Evolutionary conservation across 2,888 invertebrate species (phyloP), one percentile per base, ranked within the genome.

Genomic region (Andrena chrysosceles): DNA sequence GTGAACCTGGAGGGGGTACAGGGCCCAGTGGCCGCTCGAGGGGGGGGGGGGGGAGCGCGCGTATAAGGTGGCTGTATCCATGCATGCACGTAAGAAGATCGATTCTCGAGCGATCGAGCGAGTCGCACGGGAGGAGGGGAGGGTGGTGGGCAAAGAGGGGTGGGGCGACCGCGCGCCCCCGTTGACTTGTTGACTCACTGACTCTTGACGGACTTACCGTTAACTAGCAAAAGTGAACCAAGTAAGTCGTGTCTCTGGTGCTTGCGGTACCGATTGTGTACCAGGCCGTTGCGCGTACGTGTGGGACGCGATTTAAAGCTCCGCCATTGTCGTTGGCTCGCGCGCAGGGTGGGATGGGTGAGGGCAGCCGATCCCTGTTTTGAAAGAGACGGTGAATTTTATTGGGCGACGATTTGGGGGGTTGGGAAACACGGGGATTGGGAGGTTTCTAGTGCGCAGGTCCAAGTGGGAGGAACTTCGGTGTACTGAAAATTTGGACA

Each of bases 181-280:
- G 85, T 88, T 88, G 89, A 89, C 92, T 91, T 90, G 92, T 92
- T 92, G 92, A 91, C 92, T 92, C 91, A 91, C 92, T 91, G 92
- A 92, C 91, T 91, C 91, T 90, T 91, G 91, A 92, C 91, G 91
- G 92, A 90, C 90, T 88, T 92, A 92, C 92, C 92, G 92, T 92
- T 92, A 89, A 92, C 90, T 87, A 91, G 92, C 92, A 92, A 92
- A 92, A 92, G 92, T 92, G 92, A 92, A 92, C 91, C 91, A 90
- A 92, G 92, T 90, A 86, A 89, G 89, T 82, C 87, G 92, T 92
- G 92, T 92, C 92, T 92, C 92, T 92, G 92, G 92, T 91, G 90
- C 92, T 92, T 92, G 92, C 92, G 92, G 92, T 92, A 92, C 90
- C 89, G 81, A 88, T 89, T 81, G 85, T 85, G 79, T 62, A 56